Evolutionary conservation across 2,888 invertebrate genomes (phyloP).

Genomic region (Morinoia aosen): DNA sequence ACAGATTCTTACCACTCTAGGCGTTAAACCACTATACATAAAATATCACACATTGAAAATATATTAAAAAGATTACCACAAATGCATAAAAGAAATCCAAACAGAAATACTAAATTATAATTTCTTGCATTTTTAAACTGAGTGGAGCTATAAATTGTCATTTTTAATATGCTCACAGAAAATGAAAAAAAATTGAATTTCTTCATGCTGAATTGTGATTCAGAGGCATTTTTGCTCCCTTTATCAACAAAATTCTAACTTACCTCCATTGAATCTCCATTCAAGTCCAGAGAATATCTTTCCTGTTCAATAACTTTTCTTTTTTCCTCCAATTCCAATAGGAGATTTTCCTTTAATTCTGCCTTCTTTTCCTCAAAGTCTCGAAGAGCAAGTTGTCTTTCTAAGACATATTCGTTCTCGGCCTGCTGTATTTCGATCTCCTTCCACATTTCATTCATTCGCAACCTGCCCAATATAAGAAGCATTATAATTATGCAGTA

Average conservation of each 20-base stretch:
- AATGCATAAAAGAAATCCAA: no score
- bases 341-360: slow-evolving; percentile 88
- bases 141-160: no score
- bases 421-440: slow-evolving; percentile 87
- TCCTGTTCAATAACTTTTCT: slow-evolving; percentile 90
- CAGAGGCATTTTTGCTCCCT: no score
- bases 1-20: no score
- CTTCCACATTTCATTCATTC: slow-evolving; percentile 82
- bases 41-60: no score
- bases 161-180: no score
- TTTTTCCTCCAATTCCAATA: slow-evolving; percentile 94
- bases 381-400: slow-evolving; percentile 81
- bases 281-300: slow-evolving; percentile 88
- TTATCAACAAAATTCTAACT: slow-evolving; percentile 30
- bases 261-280: slow-evolving; percentile 88
- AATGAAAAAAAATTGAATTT: background rate
- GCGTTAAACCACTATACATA: no score
- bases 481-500: slow-evolving; percentile 69
- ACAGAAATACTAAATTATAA: no score
- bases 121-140: no score
- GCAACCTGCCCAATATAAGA: slow-evolving; percentile 73
- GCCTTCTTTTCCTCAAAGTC: slow-evolving; percentile 96
- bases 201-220: background rate
- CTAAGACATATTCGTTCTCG: slow-evolving; percentile 87
- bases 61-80: no score